Base-by-base conservation (phyloP, 1,140 invertebrate genomes). In the Oscheius sp. region DNA sequence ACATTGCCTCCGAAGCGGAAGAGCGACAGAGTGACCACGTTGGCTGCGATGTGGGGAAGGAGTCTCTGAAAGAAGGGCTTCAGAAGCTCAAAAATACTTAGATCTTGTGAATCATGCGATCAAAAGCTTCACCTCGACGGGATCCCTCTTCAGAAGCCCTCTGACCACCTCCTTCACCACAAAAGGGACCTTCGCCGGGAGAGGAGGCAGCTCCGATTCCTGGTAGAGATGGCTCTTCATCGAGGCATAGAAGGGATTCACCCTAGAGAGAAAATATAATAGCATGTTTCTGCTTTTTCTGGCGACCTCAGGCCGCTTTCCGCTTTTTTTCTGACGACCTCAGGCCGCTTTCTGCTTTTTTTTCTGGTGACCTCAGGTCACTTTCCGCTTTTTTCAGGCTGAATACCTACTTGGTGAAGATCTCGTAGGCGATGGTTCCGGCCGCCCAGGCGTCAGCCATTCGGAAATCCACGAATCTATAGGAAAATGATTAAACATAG, bases 401-500 rank as follows among this genome's bases (percentile, higher is more conserved):
- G 23, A 45, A 45, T 42, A 49, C 65, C 3, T 13, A 74, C 72
- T 36, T 75, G 20, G 73, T 77, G 3, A 77, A 65, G 20, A 77
- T 77, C 42, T 77, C 76, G 31, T 77, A 77, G 3, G 63, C 59
- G 15, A 77, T 29, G 0, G 68, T 66, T 38, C 70, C 76, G 13
- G 74, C 68, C 28, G 76, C 76, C 76, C 76, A 77, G 1, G 59
- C 52, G 55, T 77, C 76, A 15, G 76, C 63, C 69, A 68, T 77
- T 49, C 61, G 28, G 28, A 66, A 77, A 31, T 77, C 31, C 2
- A 76, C 45, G 29, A 45, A 58, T 34, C 63, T 73, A 23, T 66
- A 62, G 68, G 38, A 29, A 7, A 1, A 45, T 18, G n/a, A n/a
- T 2, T 63, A n/a, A 10, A 2, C 13, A 10, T 3, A 7, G 7